Evolutionary conservation across 1,140 invertebrate species (phyloP).

Genomic region (Drosophila varians): DNA sequence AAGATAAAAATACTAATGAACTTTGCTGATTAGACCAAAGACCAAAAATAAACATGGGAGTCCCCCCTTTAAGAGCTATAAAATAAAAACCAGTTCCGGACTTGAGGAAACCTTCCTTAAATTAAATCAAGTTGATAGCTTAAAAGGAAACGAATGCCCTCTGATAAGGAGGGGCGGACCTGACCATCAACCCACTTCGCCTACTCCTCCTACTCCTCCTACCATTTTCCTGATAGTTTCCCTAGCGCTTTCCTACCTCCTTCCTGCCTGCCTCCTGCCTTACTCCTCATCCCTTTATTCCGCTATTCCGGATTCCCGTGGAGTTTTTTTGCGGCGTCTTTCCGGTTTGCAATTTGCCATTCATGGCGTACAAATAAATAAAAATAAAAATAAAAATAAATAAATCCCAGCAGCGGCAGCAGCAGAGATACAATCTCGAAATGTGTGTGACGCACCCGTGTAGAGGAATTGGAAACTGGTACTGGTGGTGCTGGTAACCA

Average conservation of each 20-base stretch:
- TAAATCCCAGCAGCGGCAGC: slow-evolving; percentile 55
- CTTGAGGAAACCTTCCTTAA: neutral
- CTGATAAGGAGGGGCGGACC: slow-evolving; percentile 6
- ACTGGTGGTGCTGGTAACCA: neutral
- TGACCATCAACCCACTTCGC: neutral
- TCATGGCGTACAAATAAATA: slow-evolving; percentile 21
- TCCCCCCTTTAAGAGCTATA: neutral
- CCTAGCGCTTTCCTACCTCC: neutral
- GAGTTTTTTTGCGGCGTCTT: slow-evolving; percentile 11
- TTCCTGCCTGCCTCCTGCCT: too few species aligned
- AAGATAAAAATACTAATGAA: too few species aligned
- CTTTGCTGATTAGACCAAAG: too few species aligned
- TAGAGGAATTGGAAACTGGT: neutral
- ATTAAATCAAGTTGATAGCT: slow-evolving; percentile 16
- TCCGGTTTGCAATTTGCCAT: slow-evolving; percentile 39
- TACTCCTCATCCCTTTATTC: slow-evolving; percentile 10
- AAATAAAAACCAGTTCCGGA: neutral
- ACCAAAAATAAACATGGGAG: too few species aligned
- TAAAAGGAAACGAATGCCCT: slow-evolving; percentile 7
- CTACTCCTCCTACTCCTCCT: neutral
- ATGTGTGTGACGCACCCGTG: slow-evolving; percentile 50
- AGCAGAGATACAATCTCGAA: slow-evolving; percentile 34
- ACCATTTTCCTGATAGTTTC: neutral
- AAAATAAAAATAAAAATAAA: slow-evolving; percentile 7
- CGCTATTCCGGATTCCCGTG: neutral